phyloP scores from a whole-genome alignment of 2,113 vertebrate genomes.

The Aspidoscelis tigris region DNA sequence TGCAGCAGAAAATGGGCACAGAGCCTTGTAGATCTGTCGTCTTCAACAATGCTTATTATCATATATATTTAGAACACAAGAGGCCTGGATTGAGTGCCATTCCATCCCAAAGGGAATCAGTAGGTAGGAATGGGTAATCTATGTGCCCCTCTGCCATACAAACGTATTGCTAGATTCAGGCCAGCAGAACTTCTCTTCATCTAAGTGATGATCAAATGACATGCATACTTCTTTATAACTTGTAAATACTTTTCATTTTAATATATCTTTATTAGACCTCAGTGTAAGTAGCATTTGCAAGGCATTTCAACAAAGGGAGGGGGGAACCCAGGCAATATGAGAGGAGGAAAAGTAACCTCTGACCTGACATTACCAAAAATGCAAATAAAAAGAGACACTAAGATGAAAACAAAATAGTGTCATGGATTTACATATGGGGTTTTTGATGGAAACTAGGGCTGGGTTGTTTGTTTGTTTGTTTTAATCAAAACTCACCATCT shows the following conservation, averaged over 20 bases:
- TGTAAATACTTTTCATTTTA: slow-evolving; percentile 37
- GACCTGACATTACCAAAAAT: slow-evolving; percentile 76
- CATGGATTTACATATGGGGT: slow-evolving; percentile 85
- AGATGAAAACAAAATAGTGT: slow-evolving; percentile 85
- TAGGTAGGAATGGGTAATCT: background rate
- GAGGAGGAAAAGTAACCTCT: slow-evolving; percentile 71
- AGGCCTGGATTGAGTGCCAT: background rate
- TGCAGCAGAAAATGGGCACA: background rate
- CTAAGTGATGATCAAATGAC: background rate
- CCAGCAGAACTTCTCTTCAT: slow-evolving; percentile 18
- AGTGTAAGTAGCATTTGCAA: slow-evolving; percentile 39
- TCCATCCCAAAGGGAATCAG: background rate
- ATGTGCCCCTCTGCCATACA: background rate
- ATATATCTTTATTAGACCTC: slow-evolving; percentile 21
- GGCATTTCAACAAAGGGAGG: slow-evolving; percentile 60
- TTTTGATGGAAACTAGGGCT: slow-evolving; percentile 84
- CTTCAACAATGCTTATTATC: background rate
- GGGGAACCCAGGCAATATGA: slow-evolving; percentile 75
- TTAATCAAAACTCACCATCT: slow-evolving; percentile 88
- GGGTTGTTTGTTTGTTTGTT: slow-evolving; percentile 69
- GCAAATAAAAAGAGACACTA: slow-evolving; percentile 77
- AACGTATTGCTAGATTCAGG: background rate
- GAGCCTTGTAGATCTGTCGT: background rate
- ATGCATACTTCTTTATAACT: slow-evolving; percentile 27
- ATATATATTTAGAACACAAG: background rate